Evolutionary conservation across 2,797 vertebrate genomes (phyloP).

Genomic region (Acipenser transmontanus): DNA sequence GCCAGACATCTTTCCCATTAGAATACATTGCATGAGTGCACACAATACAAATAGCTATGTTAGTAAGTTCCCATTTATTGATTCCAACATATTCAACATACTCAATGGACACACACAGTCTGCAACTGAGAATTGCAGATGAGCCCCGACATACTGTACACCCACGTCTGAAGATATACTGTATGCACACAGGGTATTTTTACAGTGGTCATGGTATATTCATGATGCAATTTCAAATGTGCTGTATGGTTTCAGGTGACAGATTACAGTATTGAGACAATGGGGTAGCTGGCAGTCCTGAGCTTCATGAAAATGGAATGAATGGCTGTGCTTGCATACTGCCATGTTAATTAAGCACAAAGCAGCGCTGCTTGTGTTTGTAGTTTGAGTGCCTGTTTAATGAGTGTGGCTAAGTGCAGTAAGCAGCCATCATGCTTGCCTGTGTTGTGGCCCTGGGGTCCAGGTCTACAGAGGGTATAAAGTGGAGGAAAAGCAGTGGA

Average conservation of each 20-base stretch:
- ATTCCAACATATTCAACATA: too few relatives aligned
- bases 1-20: too few relatives aligned
- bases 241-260: not conserved
- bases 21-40: too few relatives aligned
- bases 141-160: too few relatives aligned
- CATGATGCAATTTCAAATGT: not conserved
- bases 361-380: constrained; percentile 35
- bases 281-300: constrained; percentile 25
- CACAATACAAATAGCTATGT: too few relatives aligned
- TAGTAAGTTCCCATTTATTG: too few relatives aligned
- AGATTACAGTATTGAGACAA: constrained; percentile 18
- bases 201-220: not conserved
- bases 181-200: too few relatives aligned
- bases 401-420: constrained; percentile 38
- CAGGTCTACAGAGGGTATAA: too few relatives aligned
- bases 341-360: constrained; percentile 46
- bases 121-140: too few relatives aligned
- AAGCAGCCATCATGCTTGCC: constrained; percentile 38
- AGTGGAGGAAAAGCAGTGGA: too few relatives aligned
- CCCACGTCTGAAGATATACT: too few relatives aligned
- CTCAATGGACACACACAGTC: too few relatives aligned
- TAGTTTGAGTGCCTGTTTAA: constrained; percentile 38
- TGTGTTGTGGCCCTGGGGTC: constrained; percentile 14
- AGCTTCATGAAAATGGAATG: constrained; percentile 39
- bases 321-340: constrained; percentile 41